Evolutionary conservation across 2,797 vertebrate genomes (phyloP), one percentile per base, ranked within the genome.

Genomic region (Salarias fasciatus): DNA sequence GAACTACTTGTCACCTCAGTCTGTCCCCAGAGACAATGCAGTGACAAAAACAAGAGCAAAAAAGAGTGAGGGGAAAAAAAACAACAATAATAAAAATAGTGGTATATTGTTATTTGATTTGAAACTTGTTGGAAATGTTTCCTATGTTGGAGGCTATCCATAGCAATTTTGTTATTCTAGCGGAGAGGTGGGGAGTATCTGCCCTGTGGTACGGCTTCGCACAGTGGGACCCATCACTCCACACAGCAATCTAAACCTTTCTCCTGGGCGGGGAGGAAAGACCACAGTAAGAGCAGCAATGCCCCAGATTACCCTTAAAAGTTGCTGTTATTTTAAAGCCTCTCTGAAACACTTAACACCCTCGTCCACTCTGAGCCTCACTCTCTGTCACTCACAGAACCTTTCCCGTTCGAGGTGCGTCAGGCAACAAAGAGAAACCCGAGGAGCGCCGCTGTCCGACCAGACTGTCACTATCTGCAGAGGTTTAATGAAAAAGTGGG

Each of bases 181-280:
- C 48, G 67, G 57, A 37, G 62, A 40, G 61, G 59, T 57, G 42
- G 69, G 54, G 78, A 63, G 58, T 68, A 51, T 63, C 69, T 33
- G n/a, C 60, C 37, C 45, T 48, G 15, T 66, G 63, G 56, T 60
- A 35, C 55, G 53, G 64, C 65, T 56, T 50, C n/a, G 11, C 14
- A 5, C 80, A 55, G 49, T 60, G 80, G 68, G 62, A 84, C 55
- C 61, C 72, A 49, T 89, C 86, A 84, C 70, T 90, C 83, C 43
- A 43, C 77, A 63, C 57, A 52, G 57, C 67, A 86, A 79, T 81
- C 63, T 52, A 75, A 80, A 69, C 73, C 41, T 54, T 70, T 72
- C 65, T 76, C 69, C 38, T 83, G 68, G 66, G 80, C 58, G 63
- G 64, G 62, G 11, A 60, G 77, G 59, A 70, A 60, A 59, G 63